Evolutionary conservation across 2,797 vertebrate genomes (phyloP), one percentile per base, ranked within the genome.

Genomic region (Poliocrania exsul): DNA sequence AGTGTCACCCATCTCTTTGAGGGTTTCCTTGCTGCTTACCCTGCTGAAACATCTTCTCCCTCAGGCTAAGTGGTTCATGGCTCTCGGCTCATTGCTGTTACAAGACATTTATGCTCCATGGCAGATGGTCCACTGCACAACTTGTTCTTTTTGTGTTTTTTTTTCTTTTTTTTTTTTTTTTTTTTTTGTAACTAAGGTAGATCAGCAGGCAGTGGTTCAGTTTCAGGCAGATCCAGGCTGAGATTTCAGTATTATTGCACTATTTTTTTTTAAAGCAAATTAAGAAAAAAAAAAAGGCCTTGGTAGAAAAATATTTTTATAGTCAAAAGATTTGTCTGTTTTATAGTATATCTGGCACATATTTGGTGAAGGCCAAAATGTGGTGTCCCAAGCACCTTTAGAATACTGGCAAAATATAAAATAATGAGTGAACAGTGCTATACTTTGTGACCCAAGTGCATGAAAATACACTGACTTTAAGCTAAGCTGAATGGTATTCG

Each of bases 1-100:
- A 88, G 64, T 19, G 0, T 64, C 77, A 71, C 79, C 47, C 2
- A 1, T 29, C 71, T 64, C 91, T 72, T 62, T 44, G 62, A 67
- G 90, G 44, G 20, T 92, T 94, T 91, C 81, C 74, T 75, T 35
- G 75, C 80, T 81, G 90, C 56, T 96, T 86, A 91, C 70, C 84
- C 69, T 89, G 89, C 61, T 51, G 89, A 88, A 94, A 65, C 77
- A 77, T 81, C 83, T 46, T 95, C 74, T 96, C 84, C 90, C 92
- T 91, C 83, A 84, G 94, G 70, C 73, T 95, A 86, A 91, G 69
- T 46, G 66, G 49, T 87, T 92, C 83, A 29, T 64, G 93, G 74
- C 81, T 93, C 56, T 93, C 5, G 19, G 91, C 88, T 94, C 73
- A 62, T 90, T 93, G 92, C 91, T 94, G 24, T 87, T 96, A 82